A percentile compares a stretch with the other conserved stretches of the same genome.
These are phyloP conservation scores for Neocrepidodera transversa DNA, from an alignment of 2,888 invertebrate genomes.

Conservation along the genomic window DNA sequence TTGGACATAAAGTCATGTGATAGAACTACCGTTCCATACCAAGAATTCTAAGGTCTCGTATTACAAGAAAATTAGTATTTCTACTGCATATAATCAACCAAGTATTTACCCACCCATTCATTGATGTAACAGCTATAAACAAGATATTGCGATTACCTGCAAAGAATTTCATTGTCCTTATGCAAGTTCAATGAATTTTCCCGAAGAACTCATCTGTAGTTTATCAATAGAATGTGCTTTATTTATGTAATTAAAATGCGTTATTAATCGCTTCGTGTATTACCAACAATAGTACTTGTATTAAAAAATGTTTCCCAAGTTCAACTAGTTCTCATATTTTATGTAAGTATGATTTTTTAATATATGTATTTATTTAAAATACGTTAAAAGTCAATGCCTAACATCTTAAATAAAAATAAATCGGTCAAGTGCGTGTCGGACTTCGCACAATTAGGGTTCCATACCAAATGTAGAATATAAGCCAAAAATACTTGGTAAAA, in stretches of 20 bases:
- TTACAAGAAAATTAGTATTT: conserved; percentile 23
- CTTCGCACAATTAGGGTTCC: no score
- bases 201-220: neutral
- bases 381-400: no score
- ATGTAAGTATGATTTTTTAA: no score
- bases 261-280: conserved; percentile 13
- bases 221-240: conserved; percentile 3
- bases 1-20: neutral
- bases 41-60: conserved; percentile 2
- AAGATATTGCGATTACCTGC: conserved; percentile 12
- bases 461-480: no score
- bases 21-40: neutral
- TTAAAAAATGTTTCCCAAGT: neutral
- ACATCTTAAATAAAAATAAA: no score
- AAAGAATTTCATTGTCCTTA: conserved; percentile 11
- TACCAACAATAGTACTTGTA: conserved; percentile 2
- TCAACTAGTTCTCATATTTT: conserved; percentile 10
- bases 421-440: no score
- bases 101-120: conserved; percentile 16
- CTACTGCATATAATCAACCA: conserved; percentile 10
- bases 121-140: conserved; percentile 15
- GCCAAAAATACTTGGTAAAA: no score
- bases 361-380: no score
- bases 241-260: conserved; percentile 6
- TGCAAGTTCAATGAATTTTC: conserved; percentile 12